Evolutionary conservation across 2,113 vertebrate genomes (phyloP), one percentile per base, ranked within the genome.

Genomic region (Oncorhynchus keta): DNA sequence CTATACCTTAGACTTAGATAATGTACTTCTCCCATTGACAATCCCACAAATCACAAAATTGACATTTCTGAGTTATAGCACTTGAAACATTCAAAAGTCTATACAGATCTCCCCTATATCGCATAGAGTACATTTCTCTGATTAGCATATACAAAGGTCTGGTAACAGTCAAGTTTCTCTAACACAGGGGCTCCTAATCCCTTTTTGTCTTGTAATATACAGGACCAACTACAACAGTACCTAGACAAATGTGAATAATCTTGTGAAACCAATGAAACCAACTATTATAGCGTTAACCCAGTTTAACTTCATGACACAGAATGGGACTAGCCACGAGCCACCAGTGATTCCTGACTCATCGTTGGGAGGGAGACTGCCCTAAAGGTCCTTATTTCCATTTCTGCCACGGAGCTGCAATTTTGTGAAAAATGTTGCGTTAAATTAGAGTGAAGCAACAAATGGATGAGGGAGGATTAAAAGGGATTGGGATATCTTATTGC

Each of bases 41-140:
- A 72, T 57, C 3, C 24, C 55, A 22, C n/a, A 65, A 16, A 64
- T 74, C n/a, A 64, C 30, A 64, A 48, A 9, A 45, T 65, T 74
- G 35, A 45, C 35, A 39, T 74, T 74, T 48, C 14, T n/a, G 30
- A 45, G 32, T 32, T 20, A 18, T 26, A 13, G 20, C 24, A 45
- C n/a, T 64, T 49, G 12, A 75, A 39, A 75, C 73, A 74, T 66
- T 18, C 39, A 67, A 24, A 66, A 75, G 66, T 45, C 22, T 49
- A 67, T 75, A 4, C 61, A 65, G 24, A 16, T 30, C 22, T 66
- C 11, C 26, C 16, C 4, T 8, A 74, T 66, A 20, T 7, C 5
- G 3, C 55, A 57, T 57, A 4, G 1, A 14, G 55, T 57, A 20
- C 13, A 20, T 20, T 14, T 57, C 16, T 57, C 16, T 1, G 18